A percentile compares a stretch with the other conserved stretches of the same genome.
These are phyloP conservation scores for Chitala chitala DNA, from an alignment of 2,113 vertebrate species.

Conservation along the genomic window DNA sequence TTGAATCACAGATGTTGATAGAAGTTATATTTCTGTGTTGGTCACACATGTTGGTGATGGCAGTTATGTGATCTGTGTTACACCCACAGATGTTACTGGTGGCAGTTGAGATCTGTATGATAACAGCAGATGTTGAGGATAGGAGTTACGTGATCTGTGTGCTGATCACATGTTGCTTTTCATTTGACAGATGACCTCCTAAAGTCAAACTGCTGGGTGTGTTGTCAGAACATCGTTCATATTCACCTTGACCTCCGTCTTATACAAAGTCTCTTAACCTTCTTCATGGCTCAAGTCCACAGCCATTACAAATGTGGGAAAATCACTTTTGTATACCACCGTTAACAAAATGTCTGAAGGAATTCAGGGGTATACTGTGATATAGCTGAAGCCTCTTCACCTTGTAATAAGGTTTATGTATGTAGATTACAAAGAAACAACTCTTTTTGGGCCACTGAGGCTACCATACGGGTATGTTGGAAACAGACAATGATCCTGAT, in stretches of 20 bases:
- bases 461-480: neutral
- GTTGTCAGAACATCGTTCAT: neutral
- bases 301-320: neutral
- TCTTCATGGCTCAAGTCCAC: neutral
- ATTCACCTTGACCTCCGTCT: neutral
- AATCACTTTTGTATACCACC: neutral
- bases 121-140: too few species aligned
- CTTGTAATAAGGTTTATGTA: neutral
- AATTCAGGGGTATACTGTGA: neutral
- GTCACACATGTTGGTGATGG: too few species aligned
- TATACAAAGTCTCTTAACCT: neutral
- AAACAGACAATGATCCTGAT: neutral
- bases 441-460: constrained; percentile 1
- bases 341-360: neutral
- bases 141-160: too few species aligned
- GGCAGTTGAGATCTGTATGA: too few species aligned
- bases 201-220: neutral
- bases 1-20: too few species aligned
- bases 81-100: too few species aligned
- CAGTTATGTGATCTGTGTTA: too few species aligned
- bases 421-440: too few species aligned
- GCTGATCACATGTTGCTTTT: too few species aligned
- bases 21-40: too few species aligned
- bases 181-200: neutral
- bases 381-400: too few species aligned